phyloP scores from a whole-genome alignment of 1,140 invertebrate genomes.

The Pararge aegeria region DNA sequence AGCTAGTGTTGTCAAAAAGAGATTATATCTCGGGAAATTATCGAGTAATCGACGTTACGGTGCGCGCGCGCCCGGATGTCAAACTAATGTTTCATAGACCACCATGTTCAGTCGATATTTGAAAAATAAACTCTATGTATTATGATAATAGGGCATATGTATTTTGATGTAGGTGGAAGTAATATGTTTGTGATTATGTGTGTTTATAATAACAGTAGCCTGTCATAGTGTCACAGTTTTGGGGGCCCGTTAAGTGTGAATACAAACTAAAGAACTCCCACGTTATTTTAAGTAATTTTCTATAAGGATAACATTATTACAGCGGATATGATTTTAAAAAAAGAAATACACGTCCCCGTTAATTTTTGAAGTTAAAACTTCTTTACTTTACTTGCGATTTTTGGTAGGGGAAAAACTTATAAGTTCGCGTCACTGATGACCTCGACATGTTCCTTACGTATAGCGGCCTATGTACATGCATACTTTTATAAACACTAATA shows the following conservation, averaged over 20 bases:
- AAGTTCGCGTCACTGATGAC: too few species aligned
- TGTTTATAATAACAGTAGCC: conserved; percentile 68
- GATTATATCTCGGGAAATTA: conserved; percentile 68
- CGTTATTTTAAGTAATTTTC: too few species aligned
- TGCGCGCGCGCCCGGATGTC: conserved; percentile 68
- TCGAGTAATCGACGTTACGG: conserved; percentile 70
- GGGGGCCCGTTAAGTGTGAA: conserved; percentile 21
- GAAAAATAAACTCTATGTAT: conserved; percentile 30
- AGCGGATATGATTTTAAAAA: too few species aligned
- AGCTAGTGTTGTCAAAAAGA: conserved; percentile 57
- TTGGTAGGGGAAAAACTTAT: too few species aligned
- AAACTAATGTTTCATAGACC: conserved; percentile 47
- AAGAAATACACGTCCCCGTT: too few species aligned
- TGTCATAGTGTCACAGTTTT: conserved; percentile 65
- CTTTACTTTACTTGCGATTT: too few species aligned
- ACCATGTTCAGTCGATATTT: background rate
- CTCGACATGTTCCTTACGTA: too few species aligned
- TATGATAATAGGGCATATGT: conserved; percentile 28
- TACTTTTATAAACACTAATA: too few species aligned
- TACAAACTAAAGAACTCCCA: background rate
- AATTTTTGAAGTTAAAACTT: too few species aligned
- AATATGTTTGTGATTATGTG: conserved; percentile 29
- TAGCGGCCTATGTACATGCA: too few species aligned
- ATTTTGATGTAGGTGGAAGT: conserved; percentile 15
- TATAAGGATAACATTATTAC: too few species aligned